phyloP scores from a whole-genome alignment of 2,113 vertebrate genomes.

The Saccopteryx leptura region DNA sequence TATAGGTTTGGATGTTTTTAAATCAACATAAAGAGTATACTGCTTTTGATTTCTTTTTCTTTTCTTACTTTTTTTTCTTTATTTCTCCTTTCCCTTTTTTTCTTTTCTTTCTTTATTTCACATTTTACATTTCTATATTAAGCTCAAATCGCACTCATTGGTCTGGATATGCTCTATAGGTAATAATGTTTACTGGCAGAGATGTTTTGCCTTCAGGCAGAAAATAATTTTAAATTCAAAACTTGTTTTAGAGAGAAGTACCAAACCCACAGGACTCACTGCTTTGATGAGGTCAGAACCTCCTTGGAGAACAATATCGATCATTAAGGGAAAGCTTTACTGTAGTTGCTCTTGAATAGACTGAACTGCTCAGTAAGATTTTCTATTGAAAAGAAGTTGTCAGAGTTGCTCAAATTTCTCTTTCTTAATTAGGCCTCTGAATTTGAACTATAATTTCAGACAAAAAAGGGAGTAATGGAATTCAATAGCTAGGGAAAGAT shows the following conservation, averaged over 20 bases:
- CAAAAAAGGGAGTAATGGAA: constrained; percentile 60
- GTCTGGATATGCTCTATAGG: background rate
- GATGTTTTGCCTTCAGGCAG: background rate
- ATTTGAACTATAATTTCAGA: constrained; percentile 74
- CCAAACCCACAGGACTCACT: background rate
- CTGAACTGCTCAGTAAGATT: constrained; percentile 48
- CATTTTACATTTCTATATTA: background rate
- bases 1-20: background rate
- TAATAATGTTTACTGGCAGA: background rate
- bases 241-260: constrained; percentile 63
- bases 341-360: constrained; percentile 55
- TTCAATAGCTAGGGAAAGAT: constrained; percentile 24
- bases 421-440: constrained; percentile 77
- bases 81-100: background rate
- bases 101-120: background rate
- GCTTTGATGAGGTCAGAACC: constrained; percentile 28
- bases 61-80: background rate
- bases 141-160: background rate
- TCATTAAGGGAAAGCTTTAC: constrained; percentile 14
- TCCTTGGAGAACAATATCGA: constrained; percentile 62
- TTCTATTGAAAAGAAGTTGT: constrained; percentile 72
- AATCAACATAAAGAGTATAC: background rate
- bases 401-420: constrained; percentile 68
- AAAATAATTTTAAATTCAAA: constrained; percentile 51
- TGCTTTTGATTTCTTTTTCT: background rate